A percentile compares a stretch with the other conserved stretches of the same genome.
Evolutionary conservation across 2,113 vertebrate genomes (phyloP).

Genomic region (Paramormyrops kingsleyae): DNA sequence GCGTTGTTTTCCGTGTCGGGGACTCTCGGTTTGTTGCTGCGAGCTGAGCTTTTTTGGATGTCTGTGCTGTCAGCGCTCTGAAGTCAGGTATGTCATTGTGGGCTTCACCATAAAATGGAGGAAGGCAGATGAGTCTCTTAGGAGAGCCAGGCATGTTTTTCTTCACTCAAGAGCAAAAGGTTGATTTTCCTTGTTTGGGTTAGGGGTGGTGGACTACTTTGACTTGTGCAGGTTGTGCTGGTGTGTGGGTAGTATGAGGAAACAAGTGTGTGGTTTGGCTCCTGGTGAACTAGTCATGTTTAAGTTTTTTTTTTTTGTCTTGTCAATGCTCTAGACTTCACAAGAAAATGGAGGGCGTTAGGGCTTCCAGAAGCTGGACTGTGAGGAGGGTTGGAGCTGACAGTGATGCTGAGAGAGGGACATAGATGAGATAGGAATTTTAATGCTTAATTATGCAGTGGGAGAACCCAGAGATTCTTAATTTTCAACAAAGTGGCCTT

Average conservation of each 20-base stretch:
- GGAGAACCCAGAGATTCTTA: conserved; percentile 44
- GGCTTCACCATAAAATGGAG: conserved; percentile 98
- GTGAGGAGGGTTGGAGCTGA: conserved; percentile 13
- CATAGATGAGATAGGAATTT: conserved; percentile 48
- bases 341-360: conserved; percentile 29
- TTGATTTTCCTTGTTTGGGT: conserved; percentile 40
- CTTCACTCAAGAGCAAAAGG: conserved; percentile 59
- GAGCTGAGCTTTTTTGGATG: conserved; percentile 38
- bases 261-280: conserved; percentile 38
- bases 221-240: conserved; percentile 30
- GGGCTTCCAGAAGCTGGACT: conserved; percentile 16
- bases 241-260: conserved; percentile 32
- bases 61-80: conserved; percentile 68
- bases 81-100: conserved; percentile 86
- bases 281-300: conserved; percentile 36
- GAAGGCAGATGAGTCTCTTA: conserved; percentile 73
- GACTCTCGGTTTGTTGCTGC: conserved; percentile 30
- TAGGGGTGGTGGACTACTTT: conserved; percentile 15
- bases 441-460: conserved; percentile 49
- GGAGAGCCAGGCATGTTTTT: conserved; percentile 57
- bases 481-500: conserved; percentile 55
- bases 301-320: conserved; percentile 21
- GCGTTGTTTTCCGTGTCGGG: conserved; percentile 32
- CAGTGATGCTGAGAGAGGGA: conserved; percentile 28
- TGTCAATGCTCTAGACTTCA: background rate